Evolutionary conservation across 2,888 invertebrate genomes (phyloP), one percentile per base, ranked within the genome.

Genomic region (Caradrina clavipalpis): DNA sequence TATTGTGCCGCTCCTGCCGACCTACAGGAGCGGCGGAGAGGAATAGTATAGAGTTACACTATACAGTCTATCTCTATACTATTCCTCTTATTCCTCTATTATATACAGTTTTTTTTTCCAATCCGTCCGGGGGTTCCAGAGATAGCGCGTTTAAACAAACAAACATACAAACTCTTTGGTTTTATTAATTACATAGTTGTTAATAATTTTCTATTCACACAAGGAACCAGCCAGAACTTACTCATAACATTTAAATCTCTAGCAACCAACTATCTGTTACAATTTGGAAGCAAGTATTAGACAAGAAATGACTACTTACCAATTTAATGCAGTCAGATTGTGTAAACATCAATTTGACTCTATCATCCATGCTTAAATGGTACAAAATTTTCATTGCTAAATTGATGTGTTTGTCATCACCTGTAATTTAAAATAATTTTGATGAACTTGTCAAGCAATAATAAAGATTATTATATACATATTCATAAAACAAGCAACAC

Each of bases 341-440:
- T 8, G 98, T 98, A 90, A 99, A 99, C 97, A 99, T 98, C 49
- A 98, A 96, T 94, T 99, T 99, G 13, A 98, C 98, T 92, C 98
- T 97, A 90, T 99, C 99, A 90, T 99, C 99, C 96, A 99, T 98
- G 90, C 99, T 99, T 86, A 99, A 96, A 91, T 99, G 99, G 91
- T 99, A 99, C 54, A 99, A 94, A 74, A 98, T 96, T 91, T 98
- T 98, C 87, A 98, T 96, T 76, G 98, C 97, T 71, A 98, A 96
- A 82, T 97, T 97, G 85, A 98, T 98, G 91, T 98, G 98, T 86
- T 98, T 97, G 78, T 98, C 97, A 87, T 98, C 98, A 93, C 97
- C 97, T 97, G 71, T n/a, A 80, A 69, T 69, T 50, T 61, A 21
- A 61, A 31, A 64, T 21, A 11, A 26, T 54, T n/a, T n/a, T 21